Base-by-base conservation (phyloP, 2,888 invertebrate species). In the Napeogenes sylphis region DNA sequence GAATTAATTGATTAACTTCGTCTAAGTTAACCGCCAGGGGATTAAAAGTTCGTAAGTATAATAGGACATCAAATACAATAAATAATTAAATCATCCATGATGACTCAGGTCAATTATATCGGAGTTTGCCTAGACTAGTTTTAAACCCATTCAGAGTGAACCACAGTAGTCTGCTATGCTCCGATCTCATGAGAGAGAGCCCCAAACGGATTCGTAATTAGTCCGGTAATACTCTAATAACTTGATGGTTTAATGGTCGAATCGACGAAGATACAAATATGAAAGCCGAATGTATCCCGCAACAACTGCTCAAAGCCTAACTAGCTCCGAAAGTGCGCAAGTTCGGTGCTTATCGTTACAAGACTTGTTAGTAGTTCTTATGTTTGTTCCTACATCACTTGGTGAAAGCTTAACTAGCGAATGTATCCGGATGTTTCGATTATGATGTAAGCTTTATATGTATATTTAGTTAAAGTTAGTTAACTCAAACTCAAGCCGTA, bases 271-370 rank as follows among this genome's bases (percentile, higher is more conserved):
- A 51, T 51, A 30, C 51, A 51, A 51, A 51, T 51, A 51, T 51
- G 30, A 51, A 51, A 12, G 30, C 30, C 10, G 51, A 51, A 51
- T 51, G 21, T 51, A 51, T 51, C 51, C 21, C 51, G 51, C 51
- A 21, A 51, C 51, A 51, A 30, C 21, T 51, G 30, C 30, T 51
- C 51, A 51, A 51, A 59, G 59, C 59, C 38, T 42, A 59, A 54
- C 54, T 53, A 53, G 54, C 59, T 54, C 21, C 30, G 54, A 32
- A 54, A 59, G 42, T 54, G 59, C 59, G 33, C 47, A 59, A 59
- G 59, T 59, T 59, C 45, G 32, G n/a, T 53, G 54, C 53, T 59
- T 59, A 59, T 54, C 59, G 59, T 53, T 54, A 6, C 10, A 59
- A 51, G 51, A 30, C 51, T 51, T 51, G 51, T 51, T 30, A 51